Evolutionary conservation across 2,797 vertebrate genomes (phyloP), one percentile per base, ranked within the genome.

Genomic region (Anabas testudineus): DNA sequence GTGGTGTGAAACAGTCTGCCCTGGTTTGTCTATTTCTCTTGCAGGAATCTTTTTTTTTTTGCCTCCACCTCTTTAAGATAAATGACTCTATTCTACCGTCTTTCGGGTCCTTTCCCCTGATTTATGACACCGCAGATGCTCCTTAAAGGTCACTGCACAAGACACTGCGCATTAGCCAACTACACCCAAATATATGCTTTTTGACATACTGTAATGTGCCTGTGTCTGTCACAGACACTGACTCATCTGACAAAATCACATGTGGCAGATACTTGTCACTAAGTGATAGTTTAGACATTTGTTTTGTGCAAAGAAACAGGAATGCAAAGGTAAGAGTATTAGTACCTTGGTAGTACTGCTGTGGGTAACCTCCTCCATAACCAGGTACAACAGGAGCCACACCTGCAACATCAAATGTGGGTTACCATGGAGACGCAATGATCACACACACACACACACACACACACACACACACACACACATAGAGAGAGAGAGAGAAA

Each of bases 331-430:
- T 15, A 9, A 24, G 43, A 66, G 37, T 19, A 41, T 5, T 48
- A 15, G 36, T 88, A 94, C 94, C 93, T 92, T 60, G 92, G 79
- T 87, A 90, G 55, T 69, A 87, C 78, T 93, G 94, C 16, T 90
- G 92, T 36, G 90, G 91, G 79, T 88, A 91, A 83, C 82, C 91
- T 67, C 83, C 92, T 74, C 88, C 88, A 49, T 90, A 92, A 67
- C 88, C 90, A 59, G 90, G 90, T 56, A 21, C 83, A 18, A 82
- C 75, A 30, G 60, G 80, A 55, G 47, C 86, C 46, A 6, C 70
- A 79, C 80, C 81, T 85, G 63, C 16, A 46, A 69, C 22, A 71
- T 58, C 5, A 53, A 74, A 68, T 79, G 32, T 3, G 2, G 43
- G 37, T 60, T 68, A 60, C 36, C 21, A 67, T 41, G n/a, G 45